Percentiles rank a stretch among this genome's conserved stretches.
Conservation (phyloP, 2,888 invertebrate species). For the Trachelus tabidus region DNA sequence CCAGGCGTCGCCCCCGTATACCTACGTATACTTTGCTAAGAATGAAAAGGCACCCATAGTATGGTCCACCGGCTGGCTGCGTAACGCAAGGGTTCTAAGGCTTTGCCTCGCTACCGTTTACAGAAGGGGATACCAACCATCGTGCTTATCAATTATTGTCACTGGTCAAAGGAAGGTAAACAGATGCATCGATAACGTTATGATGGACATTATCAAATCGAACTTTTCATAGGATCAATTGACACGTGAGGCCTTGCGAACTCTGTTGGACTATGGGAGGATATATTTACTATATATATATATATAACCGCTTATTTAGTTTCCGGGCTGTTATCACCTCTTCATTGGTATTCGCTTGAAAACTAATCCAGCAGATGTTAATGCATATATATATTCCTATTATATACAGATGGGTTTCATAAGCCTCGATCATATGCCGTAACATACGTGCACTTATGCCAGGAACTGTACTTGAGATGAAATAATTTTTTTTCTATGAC, state of each 20-base stretch:
- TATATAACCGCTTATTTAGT: neutral
- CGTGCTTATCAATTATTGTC: neutral
- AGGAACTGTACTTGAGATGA: neutral
- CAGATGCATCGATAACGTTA: neutral
- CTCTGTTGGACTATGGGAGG: neutral
- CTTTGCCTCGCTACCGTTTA: neutral
- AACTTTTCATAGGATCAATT: neutral
- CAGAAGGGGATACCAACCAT: neutral
- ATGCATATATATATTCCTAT: neutral
- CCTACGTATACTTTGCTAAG: neutral
- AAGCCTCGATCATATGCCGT: neutral
- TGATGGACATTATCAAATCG: neutral
- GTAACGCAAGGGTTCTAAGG: neutral
- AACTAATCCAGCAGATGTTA: neutral
- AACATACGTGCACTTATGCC: neutral
- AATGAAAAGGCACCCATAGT: neutral
- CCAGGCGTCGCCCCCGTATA: neutral
- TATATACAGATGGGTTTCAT: neutral
- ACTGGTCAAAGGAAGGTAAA: neutral
- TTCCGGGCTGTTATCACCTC: neutral
- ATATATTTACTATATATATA: neutral
- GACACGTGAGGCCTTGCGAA: neutral
- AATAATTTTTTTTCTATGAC: neutral
- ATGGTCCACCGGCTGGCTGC: neutral
- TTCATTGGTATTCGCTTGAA: neutral